phyloP scores from a whole-genome alignment of 2,113 vertebrate species.

The Phaethornis superciliosus region DNA sequence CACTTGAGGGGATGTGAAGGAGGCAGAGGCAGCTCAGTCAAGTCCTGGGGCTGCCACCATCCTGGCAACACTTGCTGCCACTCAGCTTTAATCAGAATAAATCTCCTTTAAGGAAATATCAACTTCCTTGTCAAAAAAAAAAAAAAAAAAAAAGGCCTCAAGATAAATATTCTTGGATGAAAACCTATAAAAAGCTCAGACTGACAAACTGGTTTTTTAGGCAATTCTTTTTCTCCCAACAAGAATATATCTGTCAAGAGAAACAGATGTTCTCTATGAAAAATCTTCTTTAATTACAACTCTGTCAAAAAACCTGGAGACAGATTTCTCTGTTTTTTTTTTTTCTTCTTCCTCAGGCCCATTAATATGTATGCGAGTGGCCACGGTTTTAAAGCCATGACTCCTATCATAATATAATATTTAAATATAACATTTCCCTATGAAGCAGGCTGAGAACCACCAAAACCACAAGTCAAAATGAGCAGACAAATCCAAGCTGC shows the following conservation, averaged over 20 bases:
- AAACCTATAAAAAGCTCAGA: slow-evolving; percentile 59
- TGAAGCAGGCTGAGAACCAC: neutral
- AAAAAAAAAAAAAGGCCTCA: neutral
- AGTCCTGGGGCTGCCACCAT: neutral
- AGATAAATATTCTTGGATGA: slow-evolving; percentile 52
- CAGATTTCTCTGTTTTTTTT: neutral
- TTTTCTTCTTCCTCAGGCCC: neutral
- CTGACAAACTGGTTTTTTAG: slow-evolving; percentile 58
- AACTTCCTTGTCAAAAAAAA: neutral
- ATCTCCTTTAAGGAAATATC: slow-evolving; percentile 15
- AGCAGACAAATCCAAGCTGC: neutral
- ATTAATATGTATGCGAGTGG: neutral
- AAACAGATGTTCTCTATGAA: slow-evolving; percentile 63
- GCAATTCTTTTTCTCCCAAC: slow-evolving; percentile 57
- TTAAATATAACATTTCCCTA: slow-evolving; percentile 30
- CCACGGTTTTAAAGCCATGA: neutral
- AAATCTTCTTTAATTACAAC: slow-evolving; percentile 61
- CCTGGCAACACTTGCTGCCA: neutral
- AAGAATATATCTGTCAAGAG: slow-evolving; percentile 67
- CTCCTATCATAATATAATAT: neutral
- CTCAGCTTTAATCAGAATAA: neutral
- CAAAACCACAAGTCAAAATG: neutral
- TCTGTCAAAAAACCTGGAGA: slow-evolving; percentile 36
- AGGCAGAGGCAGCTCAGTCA: neutral
- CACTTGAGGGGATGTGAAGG: neutral